Evolutionary conservation across 2,888 invertebrate species (phyloP).

Genomic region (Eudasyphora cyanicolor): DNA sequence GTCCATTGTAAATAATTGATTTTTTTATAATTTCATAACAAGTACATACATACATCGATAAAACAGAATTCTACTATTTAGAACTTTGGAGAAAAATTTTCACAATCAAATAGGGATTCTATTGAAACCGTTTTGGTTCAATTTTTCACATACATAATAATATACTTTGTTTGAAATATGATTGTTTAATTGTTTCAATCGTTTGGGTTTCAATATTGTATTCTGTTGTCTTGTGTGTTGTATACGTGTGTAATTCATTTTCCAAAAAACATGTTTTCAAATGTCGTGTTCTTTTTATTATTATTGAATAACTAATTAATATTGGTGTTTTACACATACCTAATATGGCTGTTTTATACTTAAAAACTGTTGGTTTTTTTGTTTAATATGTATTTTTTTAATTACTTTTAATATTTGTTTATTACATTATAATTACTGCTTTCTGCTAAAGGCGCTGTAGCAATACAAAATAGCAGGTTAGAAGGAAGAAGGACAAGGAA

Average conservation of each 20-base stretch:
- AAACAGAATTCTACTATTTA: too few species aligned
- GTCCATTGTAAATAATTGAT: too few species aligned
- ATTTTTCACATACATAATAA: too few species aligned
- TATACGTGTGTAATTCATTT: neutral
- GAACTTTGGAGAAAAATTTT: too few species aligned
- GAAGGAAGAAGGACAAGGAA: slow-evolving; percentile 9
- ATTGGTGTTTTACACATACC: slow-evolving; percentile 62
- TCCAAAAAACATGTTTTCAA: slow-evolving; percentile 33
- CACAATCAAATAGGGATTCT: too few species aligned
- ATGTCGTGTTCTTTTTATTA: slow-evolving; percentile 33
- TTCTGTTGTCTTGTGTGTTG: neutral
- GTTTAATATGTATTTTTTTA: slow-evolving; percentile 30
- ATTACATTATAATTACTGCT: slow-evolving; percentile 42
- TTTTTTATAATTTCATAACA: too few species aligned
- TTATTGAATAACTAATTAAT: slow-evolving; percentile 47
- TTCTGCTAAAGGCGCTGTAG: slow-evolving; percentile 39
- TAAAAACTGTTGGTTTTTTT: slow-evolving; percentile 32
- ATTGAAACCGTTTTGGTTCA: too few species aligned
- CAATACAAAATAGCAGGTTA: slow-evolving; percentile 27
- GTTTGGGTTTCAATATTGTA: neutral
- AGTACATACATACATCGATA: too few species aligned
- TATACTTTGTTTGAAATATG: too few species aligned
- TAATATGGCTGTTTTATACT: slow-evolving; percentile 55
- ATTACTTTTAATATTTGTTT: slow-evolving; percentile 41
- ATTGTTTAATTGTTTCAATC: too few species aligned